Evolutionary conservation across 2,888 invertebrate genomes (phyloP), one percentile per base, ranked within the genome.

Genomic region (Perizoma flavofasciatum): DNA sequence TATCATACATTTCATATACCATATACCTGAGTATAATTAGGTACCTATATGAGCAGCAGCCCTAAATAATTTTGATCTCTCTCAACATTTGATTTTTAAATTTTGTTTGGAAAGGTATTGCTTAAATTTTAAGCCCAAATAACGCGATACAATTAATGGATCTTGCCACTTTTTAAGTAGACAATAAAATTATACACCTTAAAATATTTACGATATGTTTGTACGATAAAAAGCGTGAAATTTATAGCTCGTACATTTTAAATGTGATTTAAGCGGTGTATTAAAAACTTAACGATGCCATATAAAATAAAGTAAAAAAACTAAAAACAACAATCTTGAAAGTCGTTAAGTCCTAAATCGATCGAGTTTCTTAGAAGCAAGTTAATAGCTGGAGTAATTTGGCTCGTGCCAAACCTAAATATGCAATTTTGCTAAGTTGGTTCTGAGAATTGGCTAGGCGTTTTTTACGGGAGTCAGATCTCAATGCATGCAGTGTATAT

Each of bases 371-470:
- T 75, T 48, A 68, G 85, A 85, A 85, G 50, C 39, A 61, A 61
- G 59, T 66, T 75, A 78, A 69, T 71, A 48, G 67, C 56, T 57
- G 48, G 60, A 68, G 75, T 73, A 78, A 79, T 82, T 87, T 86
- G 86, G 87, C 88, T 82, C 88, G 88, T 88, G 88, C 88, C 81
- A 22, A 66, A 55, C 52, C 66, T 70, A 74, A 74, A 71, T 69
- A 58, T 68, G 73, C 75, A 78, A 85, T 83, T 81, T 75, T 55
- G 59, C 56, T 59, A 63, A 74, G 59, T 70, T 61, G 48, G 59
- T 77, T 75, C 70, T 49, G 44, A 69, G 72, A 74, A 77, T 55
- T 37, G 34, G 47, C 40, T 63, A 49, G 44, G 37, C 34, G 40
- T 61, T 60, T 58, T 62, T 63, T 55, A 49, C 40, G 35, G 44